Evolutionary conservation across 2,888 invertebrate species (phyloP).

Genomic region (Nyleta sp.): DNA sequence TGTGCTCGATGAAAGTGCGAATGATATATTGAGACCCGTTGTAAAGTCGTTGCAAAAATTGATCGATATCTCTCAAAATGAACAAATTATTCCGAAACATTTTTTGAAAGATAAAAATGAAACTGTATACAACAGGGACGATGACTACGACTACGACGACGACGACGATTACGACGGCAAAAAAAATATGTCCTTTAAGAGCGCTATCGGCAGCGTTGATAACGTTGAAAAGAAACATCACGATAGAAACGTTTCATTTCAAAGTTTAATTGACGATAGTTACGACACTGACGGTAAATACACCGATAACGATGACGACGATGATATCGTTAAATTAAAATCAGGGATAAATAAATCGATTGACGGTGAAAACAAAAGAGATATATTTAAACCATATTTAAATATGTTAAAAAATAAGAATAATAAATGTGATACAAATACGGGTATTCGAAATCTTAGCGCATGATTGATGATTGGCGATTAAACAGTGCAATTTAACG

Average conservation of each 20-base stretch:
- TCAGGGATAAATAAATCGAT: neutral
- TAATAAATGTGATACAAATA: slow-evolving; percentile 12
- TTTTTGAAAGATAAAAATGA: no score
- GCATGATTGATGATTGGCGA: slow-evolving; percentile 49
- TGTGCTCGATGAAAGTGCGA: neutral
- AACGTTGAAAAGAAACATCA: neutral
- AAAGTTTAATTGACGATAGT: neutral
- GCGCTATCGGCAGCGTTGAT: no score
- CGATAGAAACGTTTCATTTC: neutral
- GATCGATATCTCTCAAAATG: neutral
- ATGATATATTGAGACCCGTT: slow-evolving; percentile 20
- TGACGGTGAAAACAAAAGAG: neutral
- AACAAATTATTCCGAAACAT: neutral
- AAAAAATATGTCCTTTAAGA: no score
- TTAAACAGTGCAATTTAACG: no score
- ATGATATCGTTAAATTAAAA: neutral
- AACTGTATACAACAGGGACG: no score
- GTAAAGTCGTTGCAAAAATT: slow-evolving; percentile 17
- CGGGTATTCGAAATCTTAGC: slow-evolving; percentile 59
- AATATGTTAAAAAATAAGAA: neutral
- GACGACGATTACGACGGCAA: no score
- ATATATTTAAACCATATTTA: neutral
- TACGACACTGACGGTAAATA: neutral
- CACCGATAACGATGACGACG: neutral
- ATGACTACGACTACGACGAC: no score